Evolutionary conservation across 2,888 invertebrate genomes (phyloP).

Genomic region (Orgyia antiqua): DNA sequence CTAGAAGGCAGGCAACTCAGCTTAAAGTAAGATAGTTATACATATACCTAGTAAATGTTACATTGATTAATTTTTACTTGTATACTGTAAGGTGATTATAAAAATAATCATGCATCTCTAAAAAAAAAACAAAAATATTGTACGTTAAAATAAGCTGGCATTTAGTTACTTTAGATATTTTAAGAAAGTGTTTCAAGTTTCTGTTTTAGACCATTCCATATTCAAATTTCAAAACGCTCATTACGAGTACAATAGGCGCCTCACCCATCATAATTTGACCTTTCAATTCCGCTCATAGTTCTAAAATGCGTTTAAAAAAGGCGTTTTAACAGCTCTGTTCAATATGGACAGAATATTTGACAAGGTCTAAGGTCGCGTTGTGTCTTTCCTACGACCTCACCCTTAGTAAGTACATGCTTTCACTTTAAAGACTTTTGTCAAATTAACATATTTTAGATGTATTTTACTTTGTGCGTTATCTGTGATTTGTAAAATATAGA

Average conservation of each 20-base stretch:
- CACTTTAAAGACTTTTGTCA: slow-evolving; percentile 26
- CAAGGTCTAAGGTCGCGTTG: slow-evolving; percentile 24
- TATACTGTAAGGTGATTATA: too few relatives aligned
- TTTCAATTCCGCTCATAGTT: slow-evolving; percentile 2
- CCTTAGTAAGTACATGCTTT: slow-evolving; percentile 30
- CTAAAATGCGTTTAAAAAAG: slow-evolving; percentile 10
- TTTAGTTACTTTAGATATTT: too few relatives aligned
- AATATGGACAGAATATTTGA: slow-evolving; percentile 23
- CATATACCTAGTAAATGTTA: too few relatives aligned
- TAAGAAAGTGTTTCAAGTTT: too few relatives aligned
- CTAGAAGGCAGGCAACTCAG: too few relatives aligned
- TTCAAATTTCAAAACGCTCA: slow-evolving; percentile 19
- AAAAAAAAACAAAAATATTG: too few relatives aligned
- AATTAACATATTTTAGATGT: slow-evolving; percentile 23
- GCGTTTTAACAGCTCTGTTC: slow-evolving; percentile 13
- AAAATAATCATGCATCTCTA: too few relatives aligned
- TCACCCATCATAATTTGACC: slow-evolving; percentile 13
- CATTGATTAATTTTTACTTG: too few relatives aligned
- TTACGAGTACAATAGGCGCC: slow-evolving; percentile 29
- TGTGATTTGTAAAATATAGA: slow-evolving; percentile 14
- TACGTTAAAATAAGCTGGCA: too few relatives aligned
- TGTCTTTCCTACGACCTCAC: slow-evolving; percentile 27
- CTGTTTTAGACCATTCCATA: too few relatives aligned
- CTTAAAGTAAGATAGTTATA: too few relatives aligned
- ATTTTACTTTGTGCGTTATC: slow-evolving; percentile 8